These are phyloP conservation scores for Siderastrea radians DNA, from an alignment of 92 coral and sea anemone species.

Conservation along the genomic window DNA sequence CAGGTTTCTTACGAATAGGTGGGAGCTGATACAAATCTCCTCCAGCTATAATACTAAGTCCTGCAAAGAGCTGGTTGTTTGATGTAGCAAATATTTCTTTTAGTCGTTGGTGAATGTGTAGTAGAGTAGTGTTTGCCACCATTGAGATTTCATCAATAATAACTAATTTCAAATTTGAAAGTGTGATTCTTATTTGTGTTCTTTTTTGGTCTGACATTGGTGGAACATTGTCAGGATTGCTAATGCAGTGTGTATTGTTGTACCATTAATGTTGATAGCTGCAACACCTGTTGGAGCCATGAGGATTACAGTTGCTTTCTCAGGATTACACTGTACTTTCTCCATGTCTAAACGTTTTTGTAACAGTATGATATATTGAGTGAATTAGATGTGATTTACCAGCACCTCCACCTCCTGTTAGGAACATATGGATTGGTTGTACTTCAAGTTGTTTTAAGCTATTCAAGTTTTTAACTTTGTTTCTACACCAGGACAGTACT, in stretches of 20 bases:
- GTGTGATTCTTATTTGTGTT: conserved; percentile 62
- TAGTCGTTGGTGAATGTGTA: conserved; percentile 74
- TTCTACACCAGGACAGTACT: conserved; percentile 67
- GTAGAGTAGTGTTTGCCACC: conserved; percentile 64
- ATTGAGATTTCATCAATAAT: too few species aligned
- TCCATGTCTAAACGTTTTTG: conserved; percentile 73
- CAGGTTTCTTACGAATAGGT: conserved; percentile 59
- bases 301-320: conserved; percentile 63
- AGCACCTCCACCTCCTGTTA: conserved; percentile 83
- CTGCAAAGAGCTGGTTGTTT: conserved; percentile 64
- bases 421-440: conserved; percentile 67
- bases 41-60: conserved; percentile 61
- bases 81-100: conserved; percentile 70
- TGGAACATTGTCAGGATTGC: conserved; percentile 54
- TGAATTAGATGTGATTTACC: conserved; percentile 78
- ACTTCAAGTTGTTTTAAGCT: conserved; percentile 54
- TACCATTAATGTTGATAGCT: conserved; percentile 63
- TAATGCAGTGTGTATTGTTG: conserved; percentile 47
- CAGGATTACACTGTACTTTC: conserved; percentile 72
- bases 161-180: conserved; percentile 62
- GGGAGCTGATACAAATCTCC: conserved; percentile 74
- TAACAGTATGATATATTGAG: conserved; percentile 65
- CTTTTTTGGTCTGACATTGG: conserved; percentile 76
- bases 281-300: conserved; percentile 81
- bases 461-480: conserved; percentile 71